Percentiles rank a stretch among this genome's conserved stretches.
Evolutionary conservation across 2,888 invertebrate genomes (phyloP).

Genomic region (Neria commutata): DNA sequence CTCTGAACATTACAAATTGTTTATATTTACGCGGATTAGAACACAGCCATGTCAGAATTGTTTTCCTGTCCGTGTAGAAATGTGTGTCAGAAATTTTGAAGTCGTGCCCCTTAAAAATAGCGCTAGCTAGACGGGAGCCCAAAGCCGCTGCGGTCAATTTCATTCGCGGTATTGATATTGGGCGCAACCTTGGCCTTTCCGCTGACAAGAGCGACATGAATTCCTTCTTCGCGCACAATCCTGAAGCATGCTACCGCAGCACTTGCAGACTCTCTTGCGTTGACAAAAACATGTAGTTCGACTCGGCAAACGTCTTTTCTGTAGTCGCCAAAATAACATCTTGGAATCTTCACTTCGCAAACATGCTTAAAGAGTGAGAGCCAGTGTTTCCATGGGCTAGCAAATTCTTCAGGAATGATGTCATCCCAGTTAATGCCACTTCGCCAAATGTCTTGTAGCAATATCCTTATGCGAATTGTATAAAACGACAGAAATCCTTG

Average conservation of each 20-base stretch:
- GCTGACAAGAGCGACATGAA: neutral
- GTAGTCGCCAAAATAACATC: slow-evolving; percentile 7
- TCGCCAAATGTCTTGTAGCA: slow-evolving; percentile 31
- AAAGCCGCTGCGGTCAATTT: slow-evolving; percentile 10
- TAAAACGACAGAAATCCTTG: slow-evolving; percentile 21
- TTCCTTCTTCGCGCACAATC: neutral
- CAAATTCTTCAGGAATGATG: slow-evolving; percentile 10
- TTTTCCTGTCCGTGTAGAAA: slow-evolving; percentile 38
- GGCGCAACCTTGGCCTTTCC: slow-evolving; percentile 5
- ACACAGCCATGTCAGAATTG: slow-evolving; percentile 34
- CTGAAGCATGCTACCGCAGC: slow-evolving; percentile 30
- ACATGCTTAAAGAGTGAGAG: neutral
- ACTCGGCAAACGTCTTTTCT: neutral
- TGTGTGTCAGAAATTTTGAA: slow-evolving; percentile 17
- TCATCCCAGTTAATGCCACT: too few relatives aligned
- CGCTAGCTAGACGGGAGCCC: neutral
- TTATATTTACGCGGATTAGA: slow-evolving; percentile 31
- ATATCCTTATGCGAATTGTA: slow-evolving; percentile 24
- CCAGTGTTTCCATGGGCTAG: slow-evolving; percentile 15
- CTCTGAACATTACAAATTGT: too few relatives aligned
- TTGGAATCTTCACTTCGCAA: slow-evolving; percentile 10
- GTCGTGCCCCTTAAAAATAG: neutral
- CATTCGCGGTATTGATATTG: slow-evolving; percentile 8
- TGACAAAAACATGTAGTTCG: neutral
- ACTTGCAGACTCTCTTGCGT: neutral